These are phyloP conservation scores for Polypedilum pembai DNA, from an alignment of 1,140 invertebrate species.

Conservation along the genomic window DNA sequence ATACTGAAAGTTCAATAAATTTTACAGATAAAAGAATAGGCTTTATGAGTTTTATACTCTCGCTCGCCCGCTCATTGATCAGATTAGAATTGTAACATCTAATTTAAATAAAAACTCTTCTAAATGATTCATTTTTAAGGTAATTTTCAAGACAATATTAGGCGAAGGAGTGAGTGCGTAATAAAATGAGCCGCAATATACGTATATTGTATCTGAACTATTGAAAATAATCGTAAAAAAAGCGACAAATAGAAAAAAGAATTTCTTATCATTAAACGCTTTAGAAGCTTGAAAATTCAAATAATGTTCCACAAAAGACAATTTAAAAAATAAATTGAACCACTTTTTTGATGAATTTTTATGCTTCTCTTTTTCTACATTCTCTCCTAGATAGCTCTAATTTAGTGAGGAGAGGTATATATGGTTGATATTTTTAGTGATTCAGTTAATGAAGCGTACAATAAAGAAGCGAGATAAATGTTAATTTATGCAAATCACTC, in stretches of 20 bases:
- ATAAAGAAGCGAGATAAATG: constrained; percentile 28
- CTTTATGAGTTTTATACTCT: not conserved
- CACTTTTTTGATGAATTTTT: not conserved
- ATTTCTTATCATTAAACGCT: constrained; percentile 24
- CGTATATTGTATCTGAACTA: too few relatives aligned
- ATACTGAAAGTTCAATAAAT: not conserved
- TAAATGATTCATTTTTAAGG: constrained; percentile 13
- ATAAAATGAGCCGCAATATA: not conserved
- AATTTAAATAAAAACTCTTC: not conserved
- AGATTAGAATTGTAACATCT: not conserved
- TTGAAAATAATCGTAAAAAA: too few relatives aligned
- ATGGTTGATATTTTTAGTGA: not conserved
- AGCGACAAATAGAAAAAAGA: not conserved
- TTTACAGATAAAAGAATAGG: not conserved
- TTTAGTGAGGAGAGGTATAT: too few relatives aligned
- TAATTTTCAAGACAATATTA: not conserved
- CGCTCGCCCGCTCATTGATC: not conserved
- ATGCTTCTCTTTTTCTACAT: not conserved
- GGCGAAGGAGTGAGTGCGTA: too few relatives aligned
- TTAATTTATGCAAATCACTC: constrained; percentile 21
- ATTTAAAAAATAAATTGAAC: constrained; percentile 20
- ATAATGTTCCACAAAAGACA: not conserved
- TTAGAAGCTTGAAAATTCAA: not conserved
- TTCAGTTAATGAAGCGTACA: constrained; percentile 15
- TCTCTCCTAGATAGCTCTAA: too few relatives aligned